Evolutionary conservation across 2,888 invertebrate species (phyloP).

Genomic region (Colostygia pectinataria): DNA sequence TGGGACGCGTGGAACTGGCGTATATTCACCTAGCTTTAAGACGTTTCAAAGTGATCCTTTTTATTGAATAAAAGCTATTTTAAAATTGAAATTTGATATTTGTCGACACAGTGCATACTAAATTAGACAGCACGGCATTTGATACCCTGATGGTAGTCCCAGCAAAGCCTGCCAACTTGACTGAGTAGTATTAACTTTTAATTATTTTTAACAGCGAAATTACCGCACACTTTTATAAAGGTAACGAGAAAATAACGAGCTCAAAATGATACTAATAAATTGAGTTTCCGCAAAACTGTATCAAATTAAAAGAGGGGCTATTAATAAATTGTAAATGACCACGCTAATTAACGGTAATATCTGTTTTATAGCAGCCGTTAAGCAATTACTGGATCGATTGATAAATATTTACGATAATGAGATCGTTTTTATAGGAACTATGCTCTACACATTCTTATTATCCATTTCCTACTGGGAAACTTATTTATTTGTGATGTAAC

Average conservation of each 20-base stretch:
- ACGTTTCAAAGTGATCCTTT: too few relatives aligned
- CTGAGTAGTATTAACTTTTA: too few relatives aligned
- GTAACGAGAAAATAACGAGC: background rate
- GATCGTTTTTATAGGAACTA: background rate
- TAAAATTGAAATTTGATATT: too few relatives aligned
- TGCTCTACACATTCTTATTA: background rate
- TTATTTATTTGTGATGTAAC: too few relatives aligned
- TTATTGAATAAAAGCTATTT: too few relatives aligned
- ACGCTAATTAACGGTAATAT: background rate
- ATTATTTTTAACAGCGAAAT: background rate
- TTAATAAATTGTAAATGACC: constrained; percentile 3
- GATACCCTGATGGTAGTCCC: too few relatives aligned
- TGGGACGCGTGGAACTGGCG: too few relatives aligned
- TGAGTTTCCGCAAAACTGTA: background rate
- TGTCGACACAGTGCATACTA: too few relatives aligned
- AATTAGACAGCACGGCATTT: too few relatives aligned
- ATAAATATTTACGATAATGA: background rate
- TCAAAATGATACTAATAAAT: background rate
- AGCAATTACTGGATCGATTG: background rate
- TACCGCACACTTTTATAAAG: background rate
- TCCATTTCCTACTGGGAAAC: too few relatives aligned
- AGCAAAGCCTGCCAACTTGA: too few relatives aligned
- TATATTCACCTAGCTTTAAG: too few relatives aligned
- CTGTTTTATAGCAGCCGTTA: background rate
- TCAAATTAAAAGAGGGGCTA: background rate